Evolutionary conservation across 2,113 vertebrate genomes (phyloP), one percentile per base, ranked within the genome.

Genomic region (Pardalotus punctatus): DNA sequence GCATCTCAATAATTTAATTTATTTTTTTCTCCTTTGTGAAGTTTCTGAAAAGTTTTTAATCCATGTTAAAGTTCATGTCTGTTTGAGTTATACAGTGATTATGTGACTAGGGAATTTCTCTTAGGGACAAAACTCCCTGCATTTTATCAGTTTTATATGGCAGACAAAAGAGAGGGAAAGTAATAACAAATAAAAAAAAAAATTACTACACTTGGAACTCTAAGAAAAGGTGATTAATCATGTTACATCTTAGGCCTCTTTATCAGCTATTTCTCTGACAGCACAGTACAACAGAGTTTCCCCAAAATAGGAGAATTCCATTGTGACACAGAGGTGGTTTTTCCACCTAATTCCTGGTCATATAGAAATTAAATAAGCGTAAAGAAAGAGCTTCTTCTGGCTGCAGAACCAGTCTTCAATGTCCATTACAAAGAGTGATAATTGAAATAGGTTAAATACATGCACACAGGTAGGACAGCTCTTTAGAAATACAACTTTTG

Each of bases 91-190:
- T 22, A 23, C 17, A 27, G 24, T 45, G 67, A 62, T 61, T 62
- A 48, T 20, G 2, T 51, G 13, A 43, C 18, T 21, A 72, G 24
- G 24, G 27, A 47, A 47, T 81, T 86, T 78, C 24, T 64, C 33
- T 74, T 43, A 20, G 5, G 10, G 15, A 4, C 27, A 83, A 11
- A 35, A 7, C 1, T 4, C 5, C 2, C 7, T 7, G 5, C 24
- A 28, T 78, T 81, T 92, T 38, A 48, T 48, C 42, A 61, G 16
- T 51, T 83, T 83, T 48, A 73, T 12, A n/a, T 33, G 38, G 45
- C 42, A 66, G 35, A 76, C 0, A 35, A 88, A 88, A 48, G 22
- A 72, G 7, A 67, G 8, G 18, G 4, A 77, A 72, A 86, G 22
- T 33, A 61, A 53, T 14, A 83, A 47, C 11, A 77, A 78, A 83